These are phyloP conservation scores for Centropus unirufus DNA, from an alignment of 2,113 vertebrate genomes.

Conservation along the genomic window DNA sequence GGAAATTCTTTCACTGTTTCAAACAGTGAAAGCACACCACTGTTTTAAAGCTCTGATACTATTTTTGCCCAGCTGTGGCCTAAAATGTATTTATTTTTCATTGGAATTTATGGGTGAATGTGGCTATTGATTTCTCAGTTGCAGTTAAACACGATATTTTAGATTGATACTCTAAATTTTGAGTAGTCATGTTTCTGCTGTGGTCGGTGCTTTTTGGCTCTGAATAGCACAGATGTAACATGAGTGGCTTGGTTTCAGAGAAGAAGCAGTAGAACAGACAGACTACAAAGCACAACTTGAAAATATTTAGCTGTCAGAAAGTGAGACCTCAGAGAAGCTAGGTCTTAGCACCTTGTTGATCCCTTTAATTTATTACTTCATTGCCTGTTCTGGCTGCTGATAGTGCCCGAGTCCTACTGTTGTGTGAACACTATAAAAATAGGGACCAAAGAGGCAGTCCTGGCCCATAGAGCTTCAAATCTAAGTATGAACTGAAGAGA, in stretches of 20 bases:
- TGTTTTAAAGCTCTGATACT: neutral
- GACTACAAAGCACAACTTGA: neutral
- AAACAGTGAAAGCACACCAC: neutral
- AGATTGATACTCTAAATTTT: neutral
- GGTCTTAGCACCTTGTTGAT: neutral
- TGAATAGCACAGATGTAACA: neutral
- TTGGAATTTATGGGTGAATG: neutral
- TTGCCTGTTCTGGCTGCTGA: neutral
- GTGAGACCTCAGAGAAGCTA: neutral
- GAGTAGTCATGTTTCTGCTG: neutral
- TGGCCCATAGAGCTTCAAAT: neutral
- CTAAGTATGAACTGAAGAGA: neutral
- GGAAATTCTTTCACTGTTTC: neutral
- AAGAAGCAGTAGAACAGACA: neutral
- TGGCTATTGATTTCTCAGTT: neutral
- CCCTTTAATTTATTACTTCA: neutral
- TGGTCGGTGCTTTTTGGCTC: neutral
- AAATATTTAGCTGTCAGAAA: neutral
- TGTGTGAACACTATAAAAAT: neutral
- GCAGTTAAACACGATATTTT: constrained; percentile 1
- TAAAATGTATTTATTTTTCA: neutral
- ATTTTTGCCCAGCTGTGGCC: neutral
- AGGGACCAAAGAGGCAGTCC: neutral
- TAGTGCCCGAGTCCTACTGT: neutral
- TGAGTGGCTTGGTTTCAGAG: neutral